Evolutionary conservation across 2,113 vertebrate species (phyloP).

Genomic region (Psettodes erumei): DNA sequence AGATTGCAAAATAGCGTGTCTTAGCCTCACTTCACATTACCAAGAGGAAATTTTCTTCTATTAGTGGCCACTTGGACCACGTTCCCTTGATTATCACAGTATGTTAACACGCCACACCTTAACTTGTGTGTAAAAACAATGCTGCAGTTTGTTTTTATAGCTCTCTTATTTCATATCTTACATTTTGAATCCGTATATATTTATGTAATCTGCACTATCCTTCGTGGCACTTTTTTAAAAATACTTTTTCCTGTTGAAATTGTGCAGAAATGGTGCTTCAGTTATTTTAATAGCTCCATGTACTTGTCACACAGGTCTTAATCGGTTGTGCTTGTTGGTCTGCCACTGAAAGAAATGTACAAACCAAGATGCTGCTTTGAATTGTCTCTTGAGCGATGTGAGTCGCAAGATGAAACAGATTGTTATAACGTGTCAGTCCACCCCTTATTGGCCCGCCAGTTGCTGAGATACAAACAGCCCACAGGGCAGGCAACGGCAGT

Average conservation of each 20-base stretch:
- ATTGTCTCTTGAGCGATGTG: constrained; percentile 27
- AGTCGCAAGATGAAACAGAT: constrained; percentile 59
- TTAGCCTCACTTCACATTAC: background rate
- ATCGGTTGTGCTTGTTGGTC: background rate
- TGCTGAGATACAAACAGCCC: constrained; percentile 65
- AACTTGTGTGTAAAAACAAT: background rate
- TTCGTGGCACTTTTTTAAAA: too few relatives aligned
- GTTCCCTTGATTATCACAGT: background rate
- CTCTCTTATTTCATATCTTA: background rate
- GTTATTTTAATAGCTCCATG: background rate
- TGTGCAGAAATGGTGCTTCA: background rate
- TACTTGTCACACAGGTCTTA: background rate
- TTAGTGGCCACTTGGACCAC: background rate
- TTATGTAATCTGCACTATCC: background rate
- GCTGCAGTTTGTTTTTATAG: background rate
- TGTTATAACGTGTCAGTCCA: constrained; percentile 53
- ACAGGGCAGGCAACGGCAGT: constrained; percentile 61
- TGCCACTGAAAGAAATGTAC: background rate
- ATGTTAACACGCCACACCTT: background rate
- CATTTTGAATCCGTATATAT: background rate
- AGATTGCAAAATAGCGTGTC: background rate
- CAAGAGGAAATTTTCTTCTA: background rate
- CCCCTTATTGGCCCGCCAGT: constrained; percentile 57
- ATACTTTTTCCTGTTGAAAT: too few relatives aligned
- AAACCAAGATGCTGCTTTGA: constrained; percentile 7